Conservation (phyloP, 2,113 vertebrate species). For the Zootoca vivipara region DNA sequence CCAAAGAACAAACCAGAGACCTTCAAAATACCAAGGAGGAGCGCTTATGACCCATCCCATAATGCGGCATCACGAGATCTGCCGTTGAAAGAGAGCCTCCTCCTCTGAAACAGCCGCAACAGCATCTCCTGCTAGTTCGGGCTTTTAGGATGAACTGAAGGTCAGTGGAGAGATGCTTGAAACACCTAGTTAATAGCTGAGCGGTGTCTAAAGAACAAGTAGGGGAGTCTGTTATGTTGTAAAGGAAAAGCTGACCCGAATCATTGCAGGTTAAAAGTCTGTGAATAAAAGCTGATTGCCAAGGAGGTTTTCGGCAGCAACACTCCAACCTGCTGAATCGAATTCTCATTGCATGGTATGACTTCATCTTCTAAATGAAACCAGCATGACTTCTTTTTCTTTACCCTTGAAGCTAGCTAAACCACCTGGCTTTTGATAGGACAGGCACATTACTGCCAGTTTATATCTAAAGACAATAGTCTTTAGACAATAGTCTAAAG, state of each 20-base stretch:
- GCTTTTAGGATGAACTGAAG: neutral
- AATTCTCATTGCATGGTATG: neutral
- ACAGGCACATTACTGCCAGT: accelerated
- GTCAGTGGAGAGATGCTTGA: neutral
- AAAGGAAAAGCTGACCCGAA: constrained; percentile 20
- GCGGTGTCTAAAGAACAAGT: neutral
- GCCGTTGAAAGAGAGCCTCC: neutral
- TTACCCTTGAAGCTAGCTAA: neutral
- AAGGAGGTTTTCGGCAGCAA: neutral
- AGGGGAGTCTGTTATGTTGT: neutral
- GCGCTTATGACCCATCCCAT: neutral
- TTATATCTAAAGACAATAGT: neutral
- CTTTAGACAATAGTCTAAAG: no score
- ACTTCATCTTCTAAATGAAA: neutral
- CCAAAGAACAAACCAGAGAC: neutral
- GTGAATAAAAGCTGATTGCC: constrained; percentile 1
- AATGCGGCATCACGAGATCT: neutral
- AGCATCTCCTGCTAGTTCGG: neutral
- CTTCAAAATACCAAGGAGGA: neutral
- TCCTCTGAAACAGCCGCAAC: accelerated
- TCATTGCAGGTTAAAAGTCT: constrained; percentile 1
- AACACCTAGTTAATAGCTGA: accelerated
- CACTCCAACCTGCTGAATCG: neutral
- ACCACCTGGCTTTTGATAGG: neutral
- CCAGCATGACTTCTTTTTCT: accelerated